Evolutionary conservation across 2,797 vertebrate species (phyloP).

Genomic region (Galagoides demidoff): DNA sequence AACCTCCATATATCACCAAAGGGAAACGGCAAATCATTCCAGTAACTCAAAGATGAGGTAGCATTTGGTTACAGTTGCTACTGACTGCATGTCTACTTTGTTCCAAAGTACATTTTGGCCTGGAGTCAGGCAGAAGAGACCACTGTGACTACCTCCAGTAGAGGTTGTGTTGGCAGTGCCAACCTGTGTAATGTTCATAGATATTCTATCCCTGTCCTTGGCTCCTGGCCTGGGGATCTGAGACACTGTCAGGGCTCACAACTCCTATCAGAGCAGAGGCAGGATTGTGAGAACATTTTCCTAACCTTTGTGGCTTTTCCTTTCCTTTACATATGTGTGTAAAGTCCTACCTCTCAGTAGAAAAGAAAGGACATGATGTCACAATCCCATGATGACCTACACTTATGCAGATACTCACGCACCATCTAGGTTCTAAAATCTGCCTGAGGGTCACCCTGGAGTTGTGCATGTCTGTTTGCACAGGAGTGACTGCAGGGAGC

Average conservation of each 20-base stretch:
- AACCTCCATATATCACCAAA: background rate
- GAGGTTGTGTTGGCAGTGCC: background rate
- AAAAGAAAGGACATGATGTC: background rate
- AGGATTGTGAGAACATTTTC: background rate
- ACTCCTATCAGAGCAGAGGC: background rate
- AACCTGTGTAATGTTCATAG: background rate
- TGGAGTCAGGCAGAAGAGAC: background rate
- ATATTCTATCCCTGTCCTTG: background rate
- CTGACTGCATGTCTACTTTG: background rate
- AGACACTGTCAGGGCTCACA: background rate
- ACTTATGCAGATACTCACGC: background rate
- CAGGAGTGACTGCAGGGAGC: background rate
- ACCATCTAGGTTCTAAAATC: background rate
- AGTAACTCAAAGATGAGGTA: background rate
- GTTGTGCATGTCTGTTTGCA: background rate
- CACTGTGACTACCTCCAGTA: background rate
- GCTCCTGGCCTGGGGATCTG: background rate
- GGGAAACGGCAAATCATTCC: background rate
- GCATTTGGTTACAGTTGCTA: too few species aligned
- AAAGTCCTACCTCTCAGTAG: background rate
- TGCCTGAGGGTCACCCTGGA: background rate
- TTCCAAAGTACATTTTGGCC: background rate
- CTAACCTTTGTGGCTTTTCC: background rate
- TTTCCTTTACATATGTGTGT: background rate
- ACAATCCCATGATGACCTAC: background rate